Base-by-base conservation (phyloP, 1,140 invertebrate genomes). In the Drosophila seguyi region DNA sequence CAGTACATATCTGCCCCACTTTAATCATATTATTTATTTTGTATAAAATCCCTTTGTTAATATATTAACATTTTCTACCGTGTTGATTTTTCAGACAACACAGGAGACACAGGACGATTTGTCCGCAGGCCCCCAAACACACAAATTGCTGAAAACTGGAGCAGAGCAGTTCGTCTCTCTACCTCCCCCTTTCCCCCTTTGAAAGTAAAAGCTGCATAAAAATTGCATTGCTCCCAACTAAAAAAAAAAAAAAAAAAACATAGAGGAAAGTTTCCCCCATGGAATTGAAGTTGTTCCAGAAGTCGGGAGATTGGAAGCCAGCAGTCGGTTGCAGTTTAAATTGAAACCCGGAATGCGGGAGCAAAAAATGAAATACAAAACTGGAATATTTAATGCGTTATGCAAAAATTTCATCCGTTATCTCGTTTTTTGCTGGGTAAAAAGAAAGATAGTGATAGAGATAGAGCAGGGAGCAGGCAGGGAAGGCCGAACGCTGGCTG, bases 341-440 rank as follows among this genome's bases (percentile, higher is more conserved):
- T 90, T 90, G 80, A 88, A 88, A 90, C 77, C 78, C 77, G 77
- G 77, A 81, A 75, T 67, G 50, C 47, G 20, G 50, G 16, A 66
- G 61, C 52, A 57, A 62, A 56, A 69, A 68, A 77, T 68, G 63
- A 68, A 74, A 88, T 63, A 77, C 86, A 86, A 88, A 88, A 90
- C 80, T 84, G 80, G 85, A 88, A 88, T 88, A 81, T 78, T 88
- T 88, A 90, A 88, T 88, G 85, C 71, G 84, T 88, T 88, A 88
- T 88, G 84, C 84, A 88, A 88, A 88, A 88, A 88, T 69, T 88
- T 77, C 80, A 68, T 88, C 68, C 63, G 74, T 66, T 75, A 62
- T 75, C 42, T 52, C 60, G 65, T 38, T 74, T 66, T 42, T 63
- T 47, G 42, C 27, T 42, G 36, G 38, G 14, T 14, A 25, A 29